phyloP scores from a whole-genome alignment of 2,113 vertebrate species.

The Mugil cephalus region DNA sequence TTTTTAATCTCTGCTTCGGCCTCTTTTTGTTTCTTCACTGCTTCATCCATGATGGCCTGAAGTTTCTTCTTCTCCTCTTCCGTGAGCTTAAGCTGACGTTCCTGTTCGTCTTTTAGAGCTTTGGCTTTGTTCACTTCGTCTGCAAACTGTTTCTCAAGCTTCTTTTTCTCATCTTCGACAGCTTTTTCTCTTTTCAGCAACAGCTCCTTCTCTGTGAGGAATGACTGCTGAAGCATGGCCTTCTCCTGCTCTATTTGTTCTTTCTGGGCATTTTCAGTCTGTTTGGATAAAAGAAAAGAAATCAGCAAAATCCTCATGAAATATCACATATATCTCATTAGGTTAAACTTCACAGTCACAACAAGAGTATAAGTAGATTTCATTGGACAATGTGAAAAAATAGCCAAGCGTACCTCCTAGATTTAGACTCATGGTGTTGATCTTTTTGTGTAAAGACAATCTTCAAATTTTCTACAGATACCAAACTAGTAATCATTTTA shows the following conservation, averaged over 20 bases:
- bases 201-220: slow-evolving; percentile 90
- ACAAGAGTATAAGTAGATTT: too few relatives aligned
- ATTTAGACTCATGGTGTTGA: too few relatives aligned
- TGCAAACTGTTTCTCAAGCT: slow-evolving; percentile 91
- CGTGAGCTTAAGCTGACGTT: slow-evolving; percentile 86
- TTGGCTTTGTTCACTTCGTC: slow-evolving; percentile 91
- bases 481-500: neutral
- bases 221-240: slow-evolving; percentile 88
- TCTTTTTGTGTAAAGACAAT: too few relatives aligned
- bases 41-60: slow-evolving; percentile 88
- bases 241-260: slow-evolving; percentile 92
- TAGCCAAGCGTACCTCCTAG: too few relatives aligned
- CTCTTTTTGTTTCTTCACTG: slow-evolving; percentile 88
- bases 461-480: too few relatives aligned
- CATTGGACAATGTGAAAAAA: too few relatives aligned
- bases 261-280: slow-evolving; percentile 91
- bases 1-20: slow-evolving; percentile 89
- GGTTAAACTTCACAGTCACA: neutral
- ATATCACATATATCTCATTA: too few relatives aligned
- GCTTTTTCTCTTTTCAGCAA: slow-evolving; percentile 91
- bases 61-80: slow-evolving; percentile 91
- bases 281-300: slow-evolving; percentile 42
- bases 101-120: slow-evolving; percentile 89
- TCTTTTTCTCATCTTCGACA: slow-evolving; percentile 91
- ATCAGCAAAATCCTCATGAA: slow-evolving; percentile 18